These are phyloP conservation scores for Myotis brandtii DNA, from an alignment of 2,113 vertebrate genomes.

Conservation along the genomic window DNA sequence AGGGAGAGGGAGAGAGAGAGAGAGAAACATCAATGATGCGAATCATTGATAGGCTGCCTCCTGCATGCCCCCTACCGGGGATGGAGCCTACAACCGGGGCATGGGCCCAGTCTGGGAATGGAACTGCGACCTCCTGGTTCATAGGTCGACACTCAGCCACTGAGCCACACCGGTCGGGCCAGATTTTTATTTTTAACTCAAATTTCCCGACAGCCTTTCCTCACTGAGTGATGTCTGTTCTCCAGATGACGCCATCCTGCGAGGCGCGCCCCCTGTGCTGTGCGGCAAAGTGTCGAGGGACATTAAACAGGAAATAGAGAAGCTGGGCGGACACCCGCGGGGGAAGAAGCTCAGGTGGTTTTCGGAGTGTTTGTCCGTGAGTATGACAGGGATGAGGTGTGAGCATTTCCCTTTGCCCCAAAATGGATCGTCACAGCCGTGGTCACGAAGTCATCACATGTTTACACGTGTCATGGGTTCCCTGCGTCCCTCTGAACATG, in stretches of 20 bases:
- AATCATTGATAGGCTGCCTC: too few species aligned
- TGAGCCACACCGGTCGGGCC: too few species aligned
- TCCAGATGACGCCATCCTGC: slow-evolving; percentile 92
- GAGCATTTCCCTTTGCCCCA: neutral
- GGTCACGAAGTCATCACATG: neutral
- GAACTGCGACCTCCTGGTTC: too few species aligned
- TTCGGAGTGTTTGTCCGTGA: slow-evolving; percentile 96
- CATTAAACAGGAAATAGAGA: slow-evolving; percentile 97
- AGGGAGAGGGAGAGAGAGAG: too few species aligned
- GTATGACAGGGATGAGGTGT: slow-evolving; percentile 68
- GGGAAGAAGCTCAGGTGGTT: slow-evolving; percentile 95
- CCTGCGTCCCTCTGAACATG: neutral
- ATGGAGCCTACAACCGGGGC: too few species aligned
- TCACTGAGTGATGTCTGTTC: slow-evolving; percentile 38
- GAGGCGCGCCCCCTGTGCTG: slow-evolving; percentile 91
- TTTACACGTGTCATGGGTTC: neutral
- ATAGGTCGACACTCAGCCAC: too few species aligned
- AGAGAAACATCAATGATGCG: too few species aligned
- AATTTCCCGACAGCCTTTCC: neutral
- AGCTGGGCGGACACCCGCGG: slow-evolving; percentile 86
- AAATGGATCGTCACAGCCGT: neutral
- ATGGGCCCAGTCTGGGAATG: too few species aligned
- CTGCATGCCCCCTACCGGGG: too few species aligned
- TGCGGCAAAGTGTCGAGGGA: slow-evolving; percentile 96
- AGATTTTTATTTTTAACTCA: neutral